A percentile compares a stretch with the other conserved stretches of the same genome.
These are phyloP conservation scores for Cyclophora albipunctata DNA, from an alignment of 2,888 invertebrate genomes.

Conservation along the genomic window DNA sequence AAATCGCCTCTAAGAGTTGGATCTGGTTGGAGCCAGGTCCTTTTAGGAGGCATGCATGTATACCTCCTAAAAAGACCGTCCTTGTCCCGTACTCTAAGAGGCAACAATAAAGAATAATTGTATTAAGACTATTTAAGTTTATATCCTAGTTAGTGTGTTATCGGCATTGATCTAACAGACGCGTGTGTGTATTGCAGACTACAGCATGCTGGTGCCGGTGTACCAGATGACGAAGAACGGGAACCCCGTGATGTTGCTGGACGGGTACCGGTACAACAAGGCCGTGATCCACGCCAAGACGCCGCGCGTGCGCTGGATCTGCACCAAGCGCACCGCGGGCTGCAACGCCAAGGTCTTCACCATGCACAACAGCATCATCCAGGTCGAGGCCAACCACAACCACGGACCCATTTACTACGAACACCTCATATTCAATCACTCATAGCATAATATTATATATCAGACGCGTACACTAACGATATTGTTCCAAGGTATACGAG, in stretches of 20 bases:
- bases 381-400: conserved; percentile 10
- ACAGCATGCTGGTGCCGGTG: not conserved
- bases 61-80: no score
- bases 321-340: conserved; percentile 20
- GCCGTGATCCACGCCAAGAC: conserved; percentile 3
- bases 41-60: no score
- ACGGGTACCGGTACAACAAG: conserved; percentile 24
- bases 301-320: conserved; percentile 34
- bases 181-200: not conserved
- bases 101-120: not conserved
- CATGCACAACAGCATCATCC: conserved; percentile 16
- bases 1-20: no score
- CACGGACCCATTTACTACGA: conserved; percentile 21
- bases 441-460: no score
- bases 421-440: not conserved
- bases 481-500: no score
- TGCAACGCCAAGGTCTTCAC: conserved; percentile 35
- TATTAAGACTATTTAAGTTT: not conserved
- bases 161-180: not conserved
- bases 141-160: not conserved
- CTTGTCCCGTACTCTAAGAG: not conserved
- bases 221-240: conserved; percentile 3
- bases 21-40: no score
- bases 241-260: conserved; percentile 27
- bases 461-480: no score